Percentiles rank a stretch among this genome's conserved stretches.
These are phyloP conservation scores for Molossus alvarezi DNA, from an alignment of 2,797 vertebrate species.

Conservation along the genomic window DNA sequence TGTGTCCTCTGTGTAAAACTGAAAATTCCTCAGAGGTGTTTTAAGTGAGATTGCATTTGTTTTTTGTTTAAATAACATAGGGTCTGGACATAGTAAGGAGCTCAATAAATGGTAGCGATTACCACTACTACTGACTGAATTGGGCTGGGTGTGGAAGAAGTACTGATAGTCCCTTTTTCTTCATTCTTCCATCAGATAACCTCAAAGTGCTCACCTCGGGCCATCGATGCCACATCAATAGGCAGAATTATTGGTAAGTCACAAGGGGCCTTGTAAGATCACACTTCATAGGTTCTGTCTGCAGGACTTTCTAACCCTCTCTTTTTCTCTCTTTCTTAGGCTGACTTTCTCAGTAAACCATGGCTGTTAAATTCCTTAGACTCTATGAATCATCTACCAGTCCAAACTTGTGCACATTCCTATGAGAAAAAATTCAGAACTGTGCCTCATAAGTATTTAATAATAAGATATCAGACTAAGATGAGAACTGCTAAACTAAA, in stretches of 20 bases:
- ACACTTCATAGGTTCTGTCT: background rate
- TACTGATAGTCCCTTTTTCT: background rate
- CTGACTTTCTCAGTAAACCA: constrained; percentile 58
- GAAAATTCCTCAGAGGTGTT: background rate
- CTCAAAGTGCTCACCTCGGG: background rate
- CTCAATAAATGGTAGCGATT: background rate
- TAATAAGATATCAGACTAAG: constrained; percentile 41
- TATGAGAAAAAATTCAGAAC: constrained; percentile 54
- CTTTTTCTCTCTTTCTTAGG: background rate
- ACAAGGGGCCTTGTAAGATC: too few species aligned
- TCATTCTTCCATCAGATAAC: background rate
- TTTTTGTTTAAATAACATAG: background rate
- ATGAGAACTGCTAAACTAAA: background rate
- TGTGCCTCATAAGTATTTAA: constrained; percentile 33
- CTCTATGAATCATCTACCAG: constrained; percentile 74
- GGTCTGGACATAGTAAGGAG: background rate
- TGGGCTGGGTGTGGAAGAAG: background rate
- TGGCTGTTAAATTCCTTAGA: constrained; percentile 77
- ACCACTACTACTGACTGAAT: too few species aligned
- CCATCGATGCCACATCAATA: background rate
- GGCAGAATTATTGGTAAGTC: background rate
- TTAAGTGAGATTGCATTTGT: background rate
- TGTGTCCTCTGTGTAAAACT: background rate
- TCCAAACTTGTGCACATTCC: constrained; percentile 76
- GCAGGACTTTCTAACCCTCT: background rate